Percentiles rank a stretch among this genome's conserved stretches.
These are phyloP conservation scores for Phrynocephalus forsythii DNA, from an alignment of 2,797 vertebrate species.

Conservation along the genomic window DNA sequence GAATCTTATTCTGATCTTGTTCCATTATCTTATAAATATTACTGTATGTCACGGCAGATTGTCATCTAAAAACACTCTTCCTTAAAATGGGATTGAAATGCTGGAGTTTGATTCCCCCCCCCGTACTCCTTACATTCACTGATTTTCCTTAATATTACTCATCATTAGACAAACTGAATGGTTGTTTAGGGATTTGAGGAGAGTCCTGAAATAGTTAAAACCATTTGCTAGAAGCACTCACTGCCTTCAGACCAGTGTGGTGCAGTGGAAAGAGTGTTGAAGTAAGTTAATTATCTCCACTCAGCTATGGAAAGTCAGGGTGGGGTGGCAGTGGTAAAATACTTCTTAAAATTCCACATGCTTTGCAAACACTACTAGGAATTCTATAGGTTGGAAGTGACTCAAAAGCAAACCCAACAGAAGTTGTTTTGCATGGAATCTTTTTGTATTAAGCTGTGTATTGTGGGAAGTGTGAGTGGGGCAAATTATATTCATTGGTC, in stretches of 20 bases:
- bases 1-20: conserved; percentile 30
- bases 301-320: no score
- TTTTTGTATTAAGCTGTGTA: background rate
- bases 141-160: conserved; percentile 43
- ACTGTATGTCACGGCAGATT: conserved; percentile 49
- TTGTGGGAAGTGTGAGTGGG: background rate
- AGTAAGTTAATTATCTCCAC: no score
- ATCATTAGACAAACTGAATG: no score
- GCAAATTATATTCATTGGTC: no score
- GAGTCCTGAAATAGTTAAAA: conserved; percentile 5
- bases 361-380: no score
- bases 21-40: conserved; percentile 49
- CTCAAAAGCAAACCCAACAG: no score
- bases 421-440: background rate
- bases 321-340: no score
- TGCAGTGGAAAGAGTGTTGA: no score
- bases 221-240: background rate
- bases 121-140: conserved; percentile 19
- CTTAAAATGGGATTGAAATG: conserved; percentile 49
- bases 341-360: no score
- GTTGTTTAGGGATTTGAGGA: background rate
- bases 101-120: conserved; percentile 34
- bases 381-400: no score
- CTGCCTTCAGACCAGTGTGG: background rate
- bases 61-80: conserved; percentile 29